These are phyloP conservation scores for Danaus melanippus DNA, from an alignment of 1,140 invertebrate genomes.

Conservation along the genomic window DNA sequence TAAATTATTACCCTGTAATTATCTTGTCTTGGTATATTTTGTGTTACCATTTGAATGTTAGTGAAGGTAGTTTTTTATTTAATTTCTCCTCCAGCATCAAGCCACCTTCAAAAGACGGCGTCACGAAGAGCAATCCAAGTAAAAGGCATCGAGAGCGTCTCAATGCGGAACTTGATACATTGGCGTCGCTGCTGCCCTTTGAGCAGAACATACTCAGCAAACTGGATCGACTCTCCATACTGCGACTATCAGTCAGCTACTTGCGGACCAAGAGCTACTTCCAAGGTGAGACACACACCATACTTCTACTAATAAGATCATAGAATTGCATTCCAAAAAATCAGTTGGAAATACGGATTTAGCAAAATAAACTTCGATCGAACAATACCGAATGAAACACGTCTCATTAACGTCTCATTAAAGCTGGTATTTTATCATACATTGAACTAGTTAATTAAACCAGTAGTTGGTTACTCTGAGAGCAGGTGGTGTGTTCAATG, in stretches of 20 bases:
- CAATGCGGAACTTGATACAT: slow-evolving; percentile 97
- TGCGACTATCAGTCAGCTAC: slow-evolving; percentile 97
- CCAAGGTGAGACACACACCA: slow-evolving; percentile 84
- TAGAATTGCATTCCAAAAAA: too few relatives aligned
- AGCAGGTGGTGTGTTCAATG: too few relatives aligned
- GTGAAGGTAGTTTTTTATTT: background rate
- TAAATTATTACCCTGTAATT: background rate
- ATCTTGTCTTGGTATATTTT: slow-evolving; percentile 1
- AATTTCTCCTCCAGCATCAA: slow-evolving; percentile 82
- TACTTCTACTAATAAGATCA: background rate
- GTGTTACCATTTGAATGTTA: slow-evolving; percentile 3
- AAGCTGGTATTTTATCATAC: too few relatives aligned
- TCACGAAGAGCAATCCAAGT: slow-evolving; percentile 98
- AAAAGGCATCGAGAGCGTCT: slow-evolving; percentile 97
- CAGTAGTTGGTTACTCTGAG: too few relatives aligned
- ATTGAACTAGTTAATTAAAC: too few relatives aligned
- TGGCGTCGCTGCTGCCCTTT: slow-evolving; percentile 98
- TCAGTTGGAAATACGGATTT: too few relatives aligned
- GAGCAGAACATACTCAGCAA: slow-evolving; percentile 99
- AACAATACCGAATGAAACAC: too few relatives aligned
- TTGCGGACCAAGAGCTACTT: slow-evolving; percentile 99
- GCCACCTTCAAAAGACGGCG: slow-evolving; percentile 94
- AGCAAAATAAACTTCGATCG: too few relatives aligned
- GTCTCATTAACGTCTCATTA: too few relatives aligned
- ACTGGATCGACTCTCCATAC: slow-evolving; percentile 96